These are phyloP conservation scores for Probosciger aterrimus DNA, from an alignment of 2,113 vertebrate species.

Conservation along the genomic window DNA sequence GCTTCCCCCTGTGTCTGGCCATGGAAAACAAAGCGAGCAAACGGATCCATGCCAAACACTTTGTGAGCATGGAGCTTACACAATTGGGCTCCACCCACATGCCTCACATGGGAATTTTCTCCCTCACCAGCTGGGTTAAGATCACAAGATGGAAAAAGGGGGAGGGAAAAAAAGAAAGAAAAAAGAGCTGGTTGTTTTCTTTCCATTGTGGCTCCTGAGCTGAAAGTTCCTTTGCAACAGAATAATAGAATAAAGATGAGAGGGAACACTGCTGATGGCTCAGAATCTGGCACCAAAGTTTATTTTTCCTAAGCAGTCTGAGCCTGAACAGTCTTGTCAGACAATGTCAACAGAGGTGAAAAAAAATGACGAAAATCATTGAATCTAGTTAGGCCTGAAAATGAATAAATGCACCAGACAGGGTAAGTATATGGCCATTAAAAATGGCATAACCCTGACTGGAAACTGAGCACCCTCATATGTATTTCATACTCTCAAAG, in stretches of 20 bases:
- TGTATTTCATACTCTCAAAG: conserved; percentile 51
- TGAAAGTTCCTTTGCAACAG: conserved; percentile 52
- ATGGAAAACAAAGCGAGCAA: neutral
- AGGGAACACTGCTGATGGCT: conserved; percentile 37
- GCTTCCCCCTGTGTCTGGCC: conserved; percentile 44
- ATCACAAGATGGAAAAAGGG: conserved; percentile 28
- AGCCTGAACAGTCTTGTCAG: conserved; percentile 52
- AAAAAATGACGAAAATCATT: conserved; percentile 58
- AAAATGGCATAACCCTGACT: conserved; percentile 60
- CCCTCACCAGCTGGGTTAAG: conserved; percentile 51
- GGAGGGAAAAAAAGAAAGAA: rapidly evolving
- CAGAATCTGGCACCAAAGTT: conserved; percentile 55
- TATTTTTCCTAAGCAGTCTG: conserved; percentile 49
- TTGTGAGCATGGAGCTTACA: neutral
- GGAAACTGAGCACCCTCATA: conserved; percentile 46
- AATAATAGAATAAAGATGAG: conserved; percentile 63
- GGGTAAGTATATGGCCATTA: conserved; percentile 48
- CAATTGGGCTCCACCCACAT: conserved; percentile 47
- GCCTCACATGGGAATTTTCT: conserved; percentile 46
- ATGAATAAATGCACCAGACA: conserved; percentile 61
- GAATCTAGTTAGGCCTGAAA: conserved; percentile 44
- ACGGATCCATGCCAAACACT: conserved; percentile 45
- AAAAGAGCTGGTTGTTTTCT: conserved; percentile 15
- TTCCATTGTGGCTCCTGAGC: conserved; percentile 36
- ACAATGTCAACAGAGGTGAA: conserved; percentile 54